Conservation (phyloP, 1,140 invertebrate species). For the Zaprionus africanus region DNA sequence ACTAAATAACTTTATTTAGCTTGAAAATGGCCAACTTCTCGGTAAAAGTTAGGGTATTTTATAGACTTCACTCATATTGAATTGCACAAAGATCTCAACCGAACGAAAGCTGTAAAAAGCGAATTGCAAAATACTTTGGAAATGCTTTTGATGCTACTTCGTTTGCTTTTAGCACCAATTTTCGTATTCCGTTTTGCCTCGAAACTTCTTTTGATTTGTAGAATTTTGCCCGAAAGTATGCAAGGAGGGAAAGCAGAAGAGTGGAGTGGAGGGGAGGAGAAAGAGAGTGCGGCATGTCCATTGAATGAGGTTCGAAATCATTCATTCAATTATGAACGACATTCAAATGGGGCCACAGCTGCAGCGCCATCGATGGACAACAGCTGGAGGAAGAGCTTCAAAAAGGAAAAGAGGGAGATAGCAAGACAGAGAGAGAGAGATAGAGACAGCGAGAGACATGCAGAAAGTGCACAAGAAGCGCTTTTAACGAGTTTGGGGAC, state of each 20-base stretch:
- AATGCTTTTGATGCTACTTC: not conserved
- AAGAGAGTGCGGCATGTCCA: not conserved
- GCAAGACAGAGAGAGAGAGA: not conserved
- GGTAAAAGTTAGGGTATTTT: not conserved
- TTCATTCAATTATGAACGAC: constrained; percentile 10
- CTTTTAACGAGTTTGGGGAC: constrained; percentile 75
- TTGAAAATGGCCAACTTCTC: not conserved
- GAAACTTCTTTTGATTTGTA: not conserved
- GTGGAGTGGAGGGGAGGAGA: not conserved
- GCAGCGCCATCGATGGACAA: not conserved
- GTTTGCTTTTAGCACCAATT: not conserved
- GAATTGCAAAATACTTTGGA: not conserved
- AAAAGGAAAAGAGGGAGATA: not conserved
- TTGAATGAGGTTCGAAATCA: not conserved
- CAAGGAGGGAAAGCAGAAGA: not conserved
- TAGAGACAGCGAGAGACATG: not conserved
- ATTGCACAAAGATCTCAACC: constrained; percentile 11
- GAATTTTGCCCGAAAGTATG: not conserved
- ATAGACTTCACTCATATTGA: not conserved
- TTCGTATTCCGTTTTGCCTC: not conserved
- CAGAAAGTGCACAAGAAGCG: constrained; percentile 53
- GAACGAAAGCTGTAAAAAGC: not conserved
- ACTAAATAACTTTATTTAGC: not conserved
- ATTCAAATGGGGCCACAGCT: constrained; percentile 5
- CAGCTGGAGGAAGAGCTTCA: not conserved